These are phyloP conservation scores for Epistrophella euchroma DNA, from an alignment of 2,888 invertebrate genomes.

Conservation along the genomic window DNA sequence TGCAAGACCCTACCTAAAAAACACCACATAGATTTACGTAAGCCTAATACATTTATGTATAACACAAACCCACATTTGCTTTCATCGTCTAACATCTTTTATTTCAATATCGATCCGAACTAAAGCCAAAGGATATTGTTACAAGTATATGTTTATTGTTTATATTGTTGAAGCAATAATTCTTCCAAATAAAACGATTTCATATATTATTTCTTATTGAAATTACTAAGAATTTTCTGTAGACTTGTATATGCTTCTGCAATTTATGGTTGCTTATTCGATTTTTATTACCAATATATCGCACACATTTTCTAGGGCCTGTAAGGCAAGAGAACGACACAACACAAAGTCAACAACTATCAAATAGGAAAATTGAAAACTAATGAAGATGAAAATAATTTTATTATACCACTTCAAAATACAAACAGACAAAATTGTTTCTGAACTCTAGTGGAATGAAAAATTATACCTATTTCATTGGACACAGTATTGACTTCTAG, in stretches of 20 bases:
- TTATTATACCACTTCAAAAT: conserved; percentile 62
- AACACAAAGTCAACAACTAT: conserved; percentile 47
- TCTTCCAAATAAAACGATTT: conserved; percentile 57
- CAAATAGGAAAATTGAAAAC: conserved; percentile 70
- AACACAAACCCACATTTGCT: neutral
- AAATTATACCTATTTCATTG: neutral
- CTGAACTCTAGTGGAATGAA: neutral
- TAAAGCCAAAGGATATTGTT: neutral
- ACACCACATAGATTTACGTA: too few species aligned
- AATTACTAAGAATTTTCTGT: conserved; percentile 62
- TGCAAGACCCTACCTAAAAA: too few species aligned
- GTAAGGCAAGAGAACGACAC: conserved; percentile 27
- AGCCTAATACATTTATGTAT: too few species aligned
- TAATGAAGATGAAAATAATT: conserved; percentile 71
- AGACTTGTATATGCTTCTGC: conserved; percentile 64
- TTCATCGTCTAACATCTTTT: neutral
- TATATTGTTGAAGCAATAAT: conserved; percentile 33
- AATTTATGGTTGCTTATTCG: conserved; percentile 71
- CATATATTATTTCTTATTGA: conserved; percentile 59
- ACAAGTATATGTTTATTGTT: neutral
- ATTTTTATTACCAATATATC: conserved; percentile 58
- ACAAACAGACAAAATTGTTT: conserved; percentile 26
- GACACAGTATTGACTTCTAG: neutral
- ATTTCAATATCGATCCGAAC: neutral
- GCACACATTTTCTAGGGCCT: conserved; percentile 28